Evolutionary conservation across 2,888 invertebrate genomes (phyloP), one percentile per base, ranked within the genome.

Genomic region (Villa cingulata): DNA sequence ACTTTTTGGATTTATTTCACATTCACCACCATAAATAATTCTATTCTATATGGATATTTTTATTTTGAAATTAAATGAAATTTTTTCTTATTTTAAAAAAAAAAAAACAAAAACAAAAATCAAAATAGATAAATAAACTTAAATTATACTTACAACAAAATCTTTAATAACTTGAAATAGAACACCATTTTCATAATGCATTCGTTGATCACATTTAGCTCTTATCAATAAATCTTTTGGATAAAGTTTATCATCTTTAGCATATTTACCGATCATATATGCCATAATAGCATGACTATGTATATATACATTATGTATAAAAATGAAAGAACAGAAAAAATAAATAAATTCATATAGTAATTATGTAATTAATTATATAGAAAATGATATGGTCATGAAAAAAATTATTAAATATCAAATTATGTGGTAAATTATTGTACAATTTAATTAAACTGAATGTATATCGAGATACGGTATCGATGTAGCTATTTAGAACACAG

Each of bases 221-320:
- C 78, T 64, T 45, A 60, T 63, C 45, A 70, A 60, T 2, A 72
- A 57, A 54, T 78, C 74, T 54, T 71, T 72, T 0, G 78, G 74
- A 58, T 78, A 80, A 3, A 79, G 62, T 7, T 63, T 55, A 56
- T 75, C 73, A 53, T 68, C 63, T 48, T 71, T 66, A 1, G 67
- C 74, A 57, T 76, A 78, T 58, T 75, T 75, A 15, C 66, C 64
- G 1, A 70, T 70, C 52, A 78, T 62, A 55, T 74, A 76, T 23
- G 65, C 59, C 18, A 66, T 60, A 37, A 76, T 75, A 2, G 74
- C 73, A 54, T 74, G 73, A 51, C 74, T 74, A 48, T 5, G 44
- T n/a, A n/a, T n/a, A n/a, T n/a, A n/a, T n/a, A n/a, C n/a, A n/a
- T n/a, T n/a, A n/a, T n/a, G n/a, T 36, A 39, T 19, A 23, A 42